These are phyloP conservation scores for Drosophila mayri DNA, from an alignment of 1,140 invertebrate species.

Conservation along the genomic window DNA sequence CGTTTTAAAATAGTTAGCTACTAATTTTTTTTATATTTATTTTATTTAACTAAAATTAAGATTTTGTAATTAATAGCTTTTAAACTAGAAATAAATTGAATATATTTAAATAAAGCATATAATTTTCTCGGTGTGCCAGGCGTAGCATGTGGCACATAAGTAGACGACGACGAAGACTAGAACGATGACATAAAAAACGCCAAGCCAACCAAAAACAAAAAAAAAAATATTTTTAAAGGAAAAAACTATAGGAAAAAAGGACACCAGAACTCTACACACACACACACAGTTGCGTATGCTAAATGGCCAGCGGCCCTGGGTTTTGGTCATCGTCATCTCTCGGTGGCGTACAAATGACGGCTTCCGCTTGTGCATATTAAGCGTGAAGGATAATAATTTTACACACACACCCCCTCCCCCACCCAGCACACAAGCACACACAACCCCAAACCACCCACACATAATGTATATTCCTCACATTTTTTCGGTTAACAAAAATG, in stretches of 20 bases:
- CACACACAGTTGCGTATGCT: conserved; percentile 60
- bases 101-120: not conserved
- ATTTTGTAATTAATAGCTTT: too few species aligned
- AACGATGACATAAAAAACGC: conserved; percentile 68
- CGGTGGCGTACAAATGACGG: conserved; percentile 80
- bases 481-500: conserved; percentile 68
- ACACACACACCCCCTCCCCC: conserved; percentile 38
- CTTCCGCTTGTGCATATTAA: conserved; percentile 83
- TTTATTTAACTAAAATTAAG: not conserved
- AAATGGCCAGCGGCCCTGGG: conserved; percentile 76
- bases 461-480: conserved; percentile 58
- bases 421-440: conserved; percentile 13
- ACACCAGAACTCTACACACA: conserved; percentile 28
- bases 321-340: conserved; percentile 56
- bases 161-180: conserved; percentile 55
- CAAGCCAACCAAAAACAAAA: conserved; percentile 12
- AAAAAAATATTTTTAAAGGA: not conserved
- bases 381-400: conserved; percentile 83
- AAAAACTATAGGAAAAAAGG: conserved; percentile 22
- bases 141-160: conserved; percentile 72
- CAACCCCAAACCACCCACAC: conserved; percentile 16
- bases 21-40: too few species aligned
- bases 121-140: not conserved
- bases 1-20: not conserved
- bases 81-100: not conserved